Evolutionary conservation across 2,888 invertebrate genomes (phyloP).

Genomic region (Hirudinaria manillensis): DNA sequence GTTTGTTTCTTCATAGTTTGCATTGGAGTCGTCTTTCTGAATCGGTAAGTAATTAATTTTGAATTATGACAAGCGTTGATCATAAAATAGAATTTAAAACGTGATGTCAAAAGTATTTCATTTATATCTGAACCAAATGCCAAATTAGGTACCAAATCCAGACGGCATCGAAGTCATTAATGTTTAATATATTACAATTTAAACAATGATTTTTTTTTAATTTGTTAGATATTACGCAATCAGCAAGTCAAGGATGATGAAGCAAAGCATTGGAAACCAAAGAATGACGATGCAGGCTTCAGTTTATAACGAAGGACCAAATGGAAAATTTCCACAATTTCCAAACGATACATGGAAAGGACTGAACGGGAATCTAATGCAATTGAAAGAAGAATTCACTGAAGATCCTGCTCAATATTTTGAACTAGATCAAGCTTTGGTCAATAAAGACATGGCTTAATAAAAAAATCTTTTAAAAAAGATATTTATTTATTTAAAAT

Average conservation of each 20-base stretch:
- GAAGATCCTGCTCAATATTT: constrained; percentile 18
- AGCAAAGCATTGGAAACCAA: not conserved
- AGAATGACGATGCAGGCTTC: not conserved
- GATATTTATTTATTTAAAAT: too few species aligned
- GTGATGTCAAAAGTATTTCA: too few species aligned
- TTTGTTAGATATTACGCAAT: constrained; percentile 24
- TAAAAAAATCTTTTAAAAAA: too few species aligned
- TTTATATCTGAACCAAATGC: too few species aligned
- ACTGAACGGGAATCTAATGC: not conserved
- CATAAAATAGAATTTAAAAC: too few species aligned
- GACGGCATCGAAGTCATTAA: too few species aligned
- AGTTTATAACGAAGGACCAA: not conserved
- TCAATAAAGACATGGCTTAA: constrained; percentile 2
- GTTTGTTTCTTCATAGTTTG: constrained; percentile 22
- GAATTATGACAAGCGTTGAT: not conserved
- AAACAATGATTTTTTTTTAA: not conserved
- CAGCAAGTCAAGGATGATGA: constrained; percentile 23
- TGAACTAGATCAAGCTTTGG: constrained; percentile 21
- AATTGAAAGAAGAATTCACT: too few species aligned
- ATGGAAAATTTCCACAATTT: not conserved
- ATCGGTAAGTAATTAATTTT: not conserved
- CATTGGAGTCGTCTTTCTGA: constrained; percentile 19
- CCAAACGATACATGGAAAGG: too few species aligned
- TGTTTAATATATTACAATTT: too few species aligned
- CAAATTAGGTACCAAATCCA: too few species aligned